Evolutionary conservation across 2,888 invertebrate genomes (phyloP).

Genomic region (Eupithecia subumbrata): DNA sequence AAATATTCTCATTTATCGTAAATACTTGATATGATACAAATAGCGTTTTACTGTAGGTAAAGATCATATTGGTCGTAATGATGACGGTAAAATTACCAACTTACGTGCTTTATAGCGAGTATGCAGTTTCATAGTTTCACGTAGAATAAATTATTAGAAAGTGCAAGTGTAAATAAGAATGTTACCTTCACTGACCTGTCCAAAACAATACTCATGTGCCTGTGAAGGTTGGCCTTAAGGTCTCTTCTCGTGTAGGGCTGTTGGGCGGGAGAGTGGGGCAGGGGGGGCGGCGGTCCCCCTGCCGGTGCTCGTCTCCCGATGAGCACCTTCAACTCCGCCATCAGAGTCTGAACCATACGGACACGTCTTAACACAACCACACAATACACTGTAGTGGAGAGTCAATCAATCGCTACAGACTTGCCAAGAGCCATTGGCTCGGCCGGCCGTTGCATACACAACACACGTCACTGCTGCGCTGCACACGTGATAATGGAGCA

Average conservation of each 20-base stretch:
- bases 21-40: conserved; percentile 16
- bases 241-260: conserved; percentile 77
- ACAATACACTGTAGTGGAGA: conserved; percentile 72
- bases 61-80: conserved; percentile 1
- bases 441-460: conserved; percentile 70
- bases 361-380: conserved; percentile 73
- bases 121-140: conserved; percentile 18
- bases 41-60: background rate
- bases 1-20: conserved; percentile 21
- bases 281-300: conserved; percentile 60
- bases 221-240: conserved; percentile 80
- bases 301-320: conserved; percentile 79
- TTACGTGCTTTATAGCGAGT: conserved; percentile 37
- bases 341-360: conserved; percentile 81
- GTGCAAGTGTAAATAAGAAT: conserved; percentile 20
- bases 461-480: conserved; percentile 73
- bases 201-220: conserved; percentile 82
- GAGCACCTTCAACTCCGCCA: conserved; percentile 82
- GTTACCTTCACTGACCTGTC: conserved; percentile 74
- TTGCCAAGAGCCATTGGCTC: conserved; percentile 81
- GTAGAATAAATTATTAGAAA: conserved; percentile 10
- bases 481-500: conserved; percentile 78
- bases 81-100: background rate
- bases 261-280: conserved; percentile 59
- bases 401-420: conserved; percentile 66